phyloP scores from a whole-genome alignment of 2,113 vertebrate species.

The Thomomys bottae region DNA sequence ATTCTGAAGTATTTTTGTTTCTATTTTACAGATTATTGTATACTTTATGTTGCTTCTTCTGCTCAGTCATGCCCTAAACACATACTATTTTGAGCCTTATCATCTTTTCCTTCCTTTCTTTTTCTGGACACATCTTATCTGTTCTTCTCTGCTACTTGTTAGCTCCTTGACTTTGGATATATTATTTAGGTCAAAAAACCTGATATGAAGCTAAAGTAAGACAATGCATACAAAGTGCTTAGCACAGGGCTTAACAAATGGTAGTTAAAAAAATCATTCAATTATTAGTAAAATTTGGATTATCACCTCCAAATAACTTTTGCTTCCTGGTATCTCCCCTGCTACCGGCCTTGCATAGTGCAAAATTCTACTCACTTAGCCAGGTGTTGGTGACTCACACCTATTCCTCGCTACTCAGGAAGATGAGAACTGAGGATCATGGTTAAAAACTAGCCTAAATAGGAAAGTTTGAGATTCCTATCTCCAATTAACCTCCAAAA shows the following conservation, averaged over 20 bases:
- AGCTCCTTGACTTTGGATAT: neutral
- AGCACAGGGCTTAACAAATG: constrained; percentile 1
- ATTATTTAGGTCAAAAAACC: neutral
- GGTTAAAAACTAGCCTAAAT: too few species aligned
- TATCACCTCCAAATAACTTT: neutral
- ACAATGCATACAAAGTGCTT: too few species aligned
- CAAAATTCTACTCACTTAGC: neutral
- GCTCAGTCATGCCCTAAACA: neutral
- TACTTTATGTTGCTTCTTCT: neutral
- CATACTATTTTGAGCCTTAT: neutral
- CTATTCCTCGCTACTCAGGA: too few species aligned
- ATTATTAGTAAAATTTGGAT: constrained; percentile 10
- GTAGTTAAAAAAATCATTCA: neutral
- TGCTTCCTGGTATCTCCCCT: neutral
- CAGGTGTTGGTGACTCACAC: too few species aligned
- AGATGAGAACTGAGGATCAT: too few species aligned
- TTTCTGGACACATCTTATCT: neutral
- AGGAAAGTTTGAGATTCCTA: too few species aligned
- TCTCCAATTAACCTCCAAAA: too few species aligned
- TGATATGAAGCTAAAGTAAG: neutral
- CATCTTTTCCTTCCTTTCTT: neutral
- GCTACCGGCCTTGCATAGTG: neutral
- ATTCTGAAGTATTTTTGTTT: neutral
- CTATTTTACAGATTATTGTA: neutral
- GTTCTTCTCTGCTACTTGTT: neutral